Base-by-base conservation (phyloP, 30 jellyfish, hydroid and myxozoan genomes). In the Aurelia coerulea region DNA sequence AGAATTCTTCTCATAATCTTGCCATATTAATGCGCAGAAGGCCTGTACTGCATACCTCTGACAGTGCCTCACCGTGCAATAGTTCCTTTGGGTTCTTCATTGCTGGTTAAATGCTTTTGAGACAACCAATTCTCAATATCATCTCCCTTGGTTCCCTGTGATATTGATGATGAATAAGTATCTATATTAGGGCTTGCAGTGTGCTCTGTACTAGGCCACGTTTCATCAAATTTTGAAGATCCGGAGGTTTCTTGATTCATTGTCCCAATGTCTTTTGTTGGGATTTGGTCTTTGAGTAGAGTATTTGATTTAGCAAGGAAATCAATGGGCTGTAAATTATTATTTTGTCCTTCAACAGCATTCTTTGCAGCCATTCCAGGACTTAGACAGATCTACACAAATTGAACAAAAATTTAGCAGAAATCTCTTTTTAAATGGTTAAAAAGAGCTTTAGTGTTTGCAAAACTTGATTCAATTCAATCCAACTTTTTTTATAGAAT, bases 151-250 rank as follows among this genome's bases (percentile, higher is more conserved):
- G 16, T 46, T 23, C 19, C 80, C 19, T 16, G 41, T 35, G 80
- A 70, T 33, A 51, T 39, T 16, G 19, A 53, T 37, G 42, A 34
- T 0, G 51, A 50, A 73, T 82, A 62, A 17, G 54, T 41, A n/a
- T 73, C 76, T 4, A 49, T 56, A 12, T 60, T 42, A 3, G 92
- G 62, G 72, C 86, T 83, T 18, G 50, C 69, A 13, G 92, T 80
- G 13, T 32, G 76, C 4, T 80, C 90, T 2, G 97, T 81, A 82
- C 94, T 90, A 23, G 97, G 95, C 97, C 97, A 90, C 29, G 88
- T 60, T 76, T 90, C 97, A 34, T 90, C 85, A 62, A 68, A 90
- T 68, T 74, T 81, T 46, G 97, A 78, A 13, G 97, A 90, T 63
- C 94, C 97, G 1, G 97, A 81, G 31, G 37, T 35, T 29, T 74